Evolutionary conservation across 2,888 invertebrate genomes (phyloP), one percentile per base, ranked within the genome.

Genomic region (Drosophila incognita): DNA sequence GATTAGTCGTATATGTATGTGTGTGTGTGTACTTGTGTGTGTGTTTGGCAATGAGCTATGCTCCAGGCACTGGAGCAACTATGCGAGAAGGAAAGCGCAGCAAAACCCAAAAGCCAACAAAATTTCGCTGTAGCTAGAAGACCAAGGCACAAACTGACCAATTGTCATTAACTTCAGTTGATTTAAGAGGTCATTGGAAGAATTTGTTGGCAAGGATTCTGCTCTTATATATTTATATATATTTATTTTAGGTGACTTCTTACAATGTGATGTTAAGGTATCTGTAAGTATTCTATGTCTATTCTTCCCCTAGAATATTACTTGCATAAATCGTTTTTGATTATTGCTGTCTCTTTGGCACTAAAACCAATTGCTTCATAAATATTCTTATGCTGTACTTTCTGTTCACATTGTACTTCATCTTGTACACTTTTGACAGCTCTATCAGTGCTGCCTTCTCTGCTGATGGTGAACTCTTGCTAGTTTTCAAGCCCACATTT

Each of bases 1-100:
- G 87, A 91, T 92, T 91, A 85, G 87, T 89, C 84, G 90, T 81
- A 82, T 72, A 61, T 64, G 36, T 13, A 10, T 72, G 67, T 64
- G 46, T 36, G 36, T 64, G 46, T 36, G 36, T 13, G 42, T 42
- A 13, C 4, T 21, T 24, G 21, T 46, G 46, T 82, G 84, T 72
- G 61, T 62, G 40, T 13, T 24, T 49, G 18, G 27, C 40, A 42
- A 46, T 42, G 33, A 42, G 35, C 35, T 48, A 24, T 61, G 79
- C 71, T 61, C 24, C 64, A 75, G 70, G 71, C 66, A 52, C 46
- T 57, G 60, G 10, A 48, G 42, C 27, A 53, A 35, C 48, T 49
- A 36, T 33, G 53, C 33, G 52, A n/a, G 42, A 33, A 51, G 38
- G 61, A 68, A 81, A 81, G 74, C 66, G 54, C 38, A 56, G 46